A percentile compares a stretch with the other conserved stretches of the same genome.
Conservation (phyloP, 2,113 vertebrate species). For the Dunckerocampus dactyliophorus region DNA sequence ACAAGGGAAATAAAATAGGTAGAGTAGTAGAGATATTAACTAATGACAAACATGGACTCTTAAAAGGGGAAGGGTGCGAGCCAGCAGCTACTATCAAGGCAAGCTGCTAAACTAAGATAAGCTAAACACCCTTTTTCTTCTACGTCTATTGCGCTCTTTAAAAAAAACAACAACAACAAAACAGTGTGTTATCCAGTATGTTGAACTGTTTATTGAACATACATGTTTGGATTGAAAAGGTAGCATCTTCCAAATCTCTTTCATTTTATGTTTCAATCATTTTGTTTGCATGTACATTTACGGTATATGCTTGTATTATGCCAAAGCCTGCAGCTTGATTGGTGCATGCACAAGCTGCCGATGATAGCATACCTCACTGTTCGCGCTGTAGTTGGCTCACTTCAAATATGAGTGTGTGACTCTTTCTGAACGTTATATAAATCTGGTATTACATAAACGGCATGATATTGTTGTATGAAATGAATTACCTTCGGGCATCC, state of each 20-base stretch:
- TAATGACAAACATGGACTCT: no score
- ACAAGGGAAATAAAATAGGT: no score
- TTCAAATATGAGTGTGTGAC: constrained; percentile 33
- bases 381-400: constrained; percentile 28
- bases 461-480: constrained; percentile 64
- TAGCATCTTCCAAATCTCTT: constrained; percentile 13
- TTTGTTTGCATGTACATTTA: constrained; percentile 62
- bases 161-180: constrained; percentile 2
- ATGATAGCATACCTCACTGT: constrained; percentile 36
- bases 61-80: no score
- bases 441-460: constrained; percentile 55
- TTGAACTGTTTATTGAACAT: constrained; percentile 20
- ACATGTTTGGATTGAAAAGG: constrained; percentile 26
- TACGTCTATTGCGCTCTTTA: no score
- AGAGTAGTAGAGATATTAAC: no score
- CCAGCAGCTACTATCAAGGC: no score
- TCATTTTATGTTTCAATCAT: neutral
- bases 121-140: neutral
- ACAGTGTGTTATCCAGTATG: constrained; percentile 2
- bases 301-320: constrained; percentile 54
- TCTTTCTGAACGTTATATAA: constrained; percentile 44
- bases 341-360: constrained; percentile 62
- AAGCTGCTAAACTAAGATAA: neutral
- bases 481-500: constrained; percentile 58
- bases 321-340: constrained; percentile 51